Conservation (phyloP, 2,888 invertebrate species). For the Liodrosophila aerea region DNA sequence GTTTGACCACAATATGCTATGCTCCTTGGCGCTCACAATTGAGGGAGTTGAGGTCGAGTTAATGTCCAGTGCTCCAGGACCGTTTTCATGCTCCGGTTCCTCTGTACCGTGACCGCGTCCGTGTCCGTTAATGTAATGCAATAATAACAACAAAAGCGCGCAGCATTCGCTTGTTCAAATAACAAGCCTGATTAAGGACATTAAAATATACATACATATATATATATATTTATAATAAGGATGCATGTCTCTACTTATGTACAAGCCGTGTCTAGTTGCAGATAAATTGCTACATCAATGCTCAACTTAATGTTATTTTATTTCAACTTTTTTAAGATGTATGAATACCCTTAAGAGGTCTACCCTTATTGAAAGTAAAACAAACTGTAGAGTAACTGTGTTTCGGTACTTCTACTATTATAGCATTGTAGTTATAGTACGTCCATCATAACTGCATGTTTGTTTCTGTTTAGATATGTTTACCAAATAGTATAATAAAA, state of each 20-base stretch:
- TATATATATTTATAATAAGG: background rate
- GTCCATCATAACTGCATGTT: no score
- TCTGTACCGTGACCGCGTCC: background rate
- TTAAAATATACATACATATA: constrained; percentile 1
- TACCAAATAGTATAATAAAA: no score
- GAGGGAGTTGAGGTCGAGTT: background rate
- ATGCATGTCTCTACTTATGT: constrained; percentile 14
- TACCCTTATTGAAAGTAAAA: no score
- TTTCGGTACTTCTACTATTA: no score
- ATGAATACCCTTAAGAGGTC: no score
- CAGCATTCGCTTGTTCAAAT: constrained; percentile 4
- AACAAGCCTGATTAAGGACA: constrained; percentile 38
- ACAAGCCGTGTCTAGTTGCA: constrained; percentile 6
- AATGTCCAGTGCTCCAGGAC: constrained; percentile 1
- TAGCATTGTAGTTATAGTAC: no score
- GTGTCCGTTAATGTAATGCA: constrained; percentile 41
- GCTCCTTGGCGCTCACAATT: constrained; percentile 12
- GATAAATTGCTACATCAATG: background rate
- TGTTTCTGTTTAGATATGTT: no score
- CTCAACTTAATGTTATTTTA: background rate
- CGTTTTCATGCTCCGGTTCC: background rate
- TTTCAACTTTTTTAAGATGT: no score
- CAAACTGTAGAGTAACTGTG: no score
- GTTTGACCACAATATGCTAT: constrained; percentile 22
- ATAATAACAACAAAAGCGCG: constrained; percentile 16